Conservation (phyloP, 2,888 invertebrate genomes). For the Acanthococcus lagerstroemiae region DNA sequence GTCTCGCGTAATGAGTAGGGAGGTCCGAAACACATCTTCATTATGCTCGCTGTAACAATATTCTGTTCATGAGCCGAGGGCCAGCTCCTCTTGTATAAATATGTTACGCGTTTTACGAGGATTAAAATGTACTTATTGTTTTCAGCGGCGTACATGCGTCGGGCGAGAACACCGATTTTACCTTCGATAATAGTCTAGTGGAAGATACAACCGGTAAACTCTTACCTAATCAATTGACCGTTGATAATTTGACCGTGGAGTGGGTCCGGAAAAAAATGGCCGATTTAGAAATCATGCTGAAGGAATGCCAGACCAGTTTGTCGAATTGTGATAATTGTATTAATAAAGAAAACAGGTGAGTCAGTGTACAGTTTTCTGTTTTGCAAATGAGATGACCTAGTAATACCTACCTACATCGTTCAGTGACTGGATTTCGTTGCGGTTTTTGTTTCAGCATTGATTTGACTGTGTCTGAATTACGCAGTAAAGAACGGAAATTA, state of each 20-base stretch:
- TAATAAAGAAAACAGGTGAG: not conserved
- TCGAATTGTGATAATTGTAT: slow-evolving; percentile 41
- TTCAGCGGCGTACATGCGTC: slow-evolving; percentile 5
- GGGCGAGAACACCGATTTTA: slow-evolving; percentile 60
- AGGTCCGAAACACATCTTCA: too few species aligned
- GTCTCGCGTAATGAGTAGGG: too few species aligned
- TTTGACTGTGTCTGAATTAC: slow-evolving; percentile 62
- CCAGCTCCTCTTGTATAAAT: too few species aligned
- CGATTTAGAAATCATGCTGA: slow-evolving; percentile 68
- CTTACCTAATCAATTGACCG: slow-evolving; percentile 75
- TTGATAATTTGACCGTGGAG: slow-evolving; percentile 86
- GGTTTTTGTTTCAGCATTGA: slow-evolving; percentile 34
- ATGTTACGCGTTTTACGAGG: too few species aligned
- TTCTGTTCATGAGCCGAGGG: too few species aligned
- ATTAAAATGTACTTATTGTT: too few species aligned
- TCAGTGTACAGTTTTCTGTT: not conserved
- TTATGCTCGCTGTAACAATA: too few species aligned
- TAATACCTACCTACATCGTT: too few species aligned
- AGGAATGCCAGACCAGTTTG: slow-evolving; percentile 64
- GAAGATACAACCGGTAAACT: slow-evolving; percentile 81
- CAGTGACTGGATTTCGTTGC: not conserved
- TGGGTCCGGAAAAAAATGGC: slow-evolving; percentile 69
- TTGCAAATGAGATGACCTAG: too few species aligned
- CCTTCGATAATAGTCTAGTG: slow-evolving; percentile 77
- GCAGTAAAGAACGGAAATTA: slow-evolving; percentile 73